phyloP scores from a whole-genome alignment of 1,140 invertebrate genomes.

The Rhyzopertha dominica region DNA sequence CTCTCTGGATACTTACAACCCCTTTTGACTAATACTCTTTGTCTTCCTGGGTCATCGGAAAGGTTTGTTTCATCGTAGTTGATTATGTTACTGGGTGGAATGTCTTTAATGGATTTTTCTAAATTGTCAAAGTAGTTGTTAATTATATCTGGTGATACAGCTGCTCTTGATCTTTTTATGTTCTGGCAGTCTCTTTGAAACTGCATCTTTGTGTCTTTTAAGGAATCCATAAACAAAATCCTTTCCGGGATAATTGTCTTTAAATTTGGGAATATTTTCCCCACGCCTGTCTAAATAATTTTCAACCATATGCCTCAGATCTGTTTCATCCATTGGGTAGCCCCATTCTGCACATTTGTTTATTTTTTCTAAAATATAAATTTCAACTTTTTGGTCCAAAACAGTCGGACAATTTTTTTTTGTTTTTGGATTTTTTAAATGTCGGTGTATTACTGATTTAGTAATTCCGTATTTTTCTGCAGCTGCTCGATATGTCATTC shows the following conservation, averaged over 20 bases:
- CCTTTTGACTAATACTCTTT: slow-evolving; percentile 31
- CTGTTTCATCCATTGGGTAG: slow-evolving; percentile 1
- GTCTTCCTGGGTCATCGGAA: slow-evolving; percentile 39
- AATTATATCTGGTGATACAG: too few species aligned
- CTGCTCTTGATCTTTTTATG: slow-evolving; percentile 35
- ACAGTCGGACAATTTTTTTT: too few species aligned
- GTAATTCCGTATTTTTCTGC: too few species aligned
- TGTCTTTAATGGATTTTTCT: too few species aligned
- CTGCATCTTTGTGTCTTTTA: slow-evolving; percentile 31
- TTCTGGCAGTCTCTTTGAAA: slow-evolving; percentile 34
- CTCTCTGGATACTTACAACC: slow-evolving; percentile 40
- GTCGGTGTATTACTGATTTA: too few species aligned
- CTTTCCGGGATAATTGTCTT: slow-evolving; percentile 32
- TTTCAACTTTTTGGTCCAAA: too few species aligned
- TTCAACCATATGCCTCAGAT: slow-evolving; percentile 8
- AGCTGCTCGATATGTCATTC: too few species aligned
- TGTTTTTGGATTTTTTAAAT: too few species aligned
- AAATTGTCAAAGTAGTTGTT: slow-evolving; percentile 22
- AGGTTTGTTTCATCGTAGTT: slow-evolving; percentile 48
- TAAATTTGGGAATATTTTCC: slow-evolving; percentile 19
- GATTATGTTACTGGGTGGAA: slow-evolving; percentile 39
- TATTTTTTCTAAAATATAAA: too few species aligned
- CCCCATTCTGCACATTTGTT: slow-evolving; percentile 12
- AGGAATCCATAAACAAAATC: slow-evolving; percentile 31
- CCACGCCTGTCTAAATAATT: slow-evolving; percentile 9